Evolutionary conservation across 2,797 vertebrate genomes (phyloP).

Genomic region (Acipenser ruthenus): DNA sequence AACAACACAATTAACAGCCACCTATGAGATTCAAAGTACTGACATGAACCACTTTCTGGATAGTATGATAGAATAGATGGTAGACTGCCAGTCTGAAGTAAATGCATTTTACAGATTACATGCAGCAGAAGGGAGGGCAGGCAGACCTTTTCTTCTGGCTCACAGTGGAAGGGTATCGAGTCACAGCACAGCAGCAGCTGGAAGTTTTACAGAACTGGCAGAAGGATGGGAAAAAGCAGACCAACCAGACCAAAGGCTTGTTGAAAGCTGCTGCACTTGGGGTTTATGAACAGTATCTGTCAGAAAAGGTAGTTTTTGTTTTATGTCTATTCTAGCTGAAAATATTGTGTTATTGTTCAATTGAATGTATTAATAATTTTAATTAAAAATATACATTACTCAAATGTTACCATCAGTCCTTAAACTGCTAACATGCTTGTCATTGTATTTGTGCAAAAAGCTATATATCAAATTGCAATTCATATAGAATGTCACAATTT

Average conservation of each 20-base stretch:
- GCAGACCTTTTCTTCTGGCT: conserved; percentile 98
- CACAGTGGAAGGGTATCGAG: conserved; percentile 96
- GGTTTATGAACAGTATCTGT: conserved; percentile 95
- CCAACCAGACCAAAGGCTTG: conserved; percentile 85
- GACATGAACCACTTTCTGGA: no score
- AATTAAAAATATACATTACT: no score
- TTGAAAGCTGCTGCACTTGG: conserved; percentile 87
- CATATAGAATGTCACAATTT: no score
- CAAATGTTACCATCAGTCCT: no score
- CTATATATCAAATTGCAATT: no score
- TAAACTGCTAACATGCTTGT: no score
- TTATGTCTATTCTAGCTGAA: neutral
- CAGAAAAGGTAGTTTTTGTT: conserved; percentile 75
- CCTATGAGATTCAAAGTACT: no score
- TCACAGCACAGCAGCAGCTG: conserved; percentile 93
- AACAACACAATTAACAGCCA: neutral
- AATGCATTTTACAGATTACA: conserved; percentile 73
- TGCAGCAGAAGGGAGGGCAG: conserved; percentile 93
- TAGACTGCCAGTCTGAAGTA: neutral
- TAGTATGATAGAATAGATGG: no score
- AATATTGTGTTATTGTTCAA: neutral
- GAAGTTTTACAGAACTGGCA: conserved; percentile 79
- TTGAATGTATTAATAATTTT: no score
- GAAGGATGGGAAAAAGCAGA: conserved; percentile 83
- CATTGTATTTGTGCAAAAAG: no score